Conservation (phyloP, 2,888 invertebrate genomes). For the Luffia ferchaultella region DNA sequence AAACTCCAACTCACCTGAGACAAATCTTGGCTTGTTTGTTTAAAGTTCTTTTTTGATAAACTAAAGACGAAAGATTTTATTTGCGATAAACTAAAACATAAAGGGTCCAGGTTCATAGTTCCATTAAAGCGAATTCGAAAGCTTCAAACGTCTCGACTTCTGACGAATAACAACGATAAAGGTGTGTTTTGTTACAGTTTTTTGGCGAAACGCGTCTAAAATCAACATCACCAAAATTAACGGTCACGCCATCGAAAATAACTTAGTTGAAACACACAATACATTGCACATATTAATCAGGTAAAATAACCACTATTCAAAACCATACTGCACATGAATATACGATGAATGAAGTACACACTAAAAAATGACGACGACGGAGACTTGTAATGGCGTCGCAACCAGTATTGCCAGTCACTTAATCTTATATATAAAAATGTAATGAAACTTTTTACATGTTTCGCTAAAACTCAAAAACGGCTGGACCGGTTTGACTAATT, state of each 20-base stretch:
- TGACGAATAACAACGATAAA: background rate
- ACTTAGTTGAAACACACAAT: background rate
- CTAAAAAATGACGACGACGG: background rate
- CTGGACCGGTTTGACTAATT: too few species aligned
- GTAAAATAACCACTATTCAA: too few species aligned
- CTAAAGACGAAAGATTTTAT: slow-evolving; percentile 96
- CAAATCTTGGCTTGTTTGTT: slow-evolving; percentile 88
- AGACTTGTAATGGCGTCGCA: background rate
- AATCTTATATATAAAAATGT: too few species aligned
- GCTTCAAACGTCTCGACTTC: slow-evolving; percentile 75
- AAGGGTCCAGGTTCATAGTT: slow-evolving; percentile 99
- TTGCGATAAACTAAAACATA: slow-evolving; percentile 98
- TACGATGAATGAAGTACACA: too few species aligned
- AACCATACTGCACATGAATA: too few species aligned
- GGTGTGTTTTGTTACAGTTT: background rate
- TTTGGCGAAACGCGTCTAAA: background rate
- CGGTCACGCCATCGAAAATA: background rate
- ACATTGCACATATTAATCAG: too few species aligned
- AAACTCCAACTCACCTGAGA: slow-evolving; percentile 76
- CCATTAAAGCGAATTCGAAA: slow-evolving; percentile 91
- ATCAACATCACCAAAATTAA: background rate
- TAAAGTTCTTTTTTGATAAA: slow-evolving; percentile 95
- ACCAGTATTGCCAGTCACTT: too few species aligned
- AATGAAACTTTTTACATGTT: too few species aligned
- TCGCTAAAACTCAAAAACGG: too few species aligned